These are phyloP conservation scores for Miniopterus natalensis DNA, from an alignment of 2,113 vertebrate species.

Conservation along the genomic window DNA sequence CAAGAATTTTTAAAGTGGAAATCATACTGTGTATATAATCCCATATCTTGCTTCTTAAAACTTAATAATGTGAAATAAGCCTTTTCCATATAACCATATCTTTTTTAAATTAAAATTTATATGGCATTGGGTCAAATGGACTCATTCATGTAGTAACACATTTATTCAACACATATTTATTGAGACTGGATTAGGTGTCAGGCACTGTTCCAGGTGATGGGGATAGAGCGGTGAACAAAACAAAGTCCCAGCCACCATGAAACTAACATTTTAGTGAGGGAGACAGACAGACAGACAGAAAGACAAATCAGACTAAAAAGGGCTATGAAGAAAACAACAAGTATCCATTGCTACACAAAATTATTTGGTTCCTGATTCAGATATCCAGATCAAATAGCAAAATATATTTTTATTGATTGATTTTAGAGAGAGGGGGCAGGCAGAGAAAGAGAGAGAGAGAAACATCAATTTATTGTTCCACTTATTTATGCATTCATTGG, in stretches of 20 bases:
- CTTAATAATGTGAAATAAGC: not conserved
- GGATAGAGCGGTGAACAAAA: not conserved
- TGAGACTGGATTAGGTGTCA: not conserved
- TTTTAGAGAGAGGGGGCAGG: too few relatives aligned
- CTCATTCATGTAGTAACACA: not conserved
- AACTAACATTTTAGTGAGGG: not conserved
- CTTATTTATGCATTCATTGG: too few relatives aligned
- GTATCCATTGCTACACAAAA: not conserved
- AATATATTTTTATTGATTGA: not conserved
- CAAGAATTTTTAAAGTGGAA: not conserved
- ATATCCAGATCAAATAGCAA: conserved; percentile 31
- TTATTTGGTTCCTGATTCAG: not conserved
- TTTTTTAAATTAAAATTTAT: not conserved
- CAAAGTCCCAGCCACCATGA: not conserved
- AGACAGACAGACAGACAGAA: not conserved
- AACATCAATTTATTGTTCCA: too few relatives aligned
- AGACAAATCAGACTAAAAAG: not conserved
- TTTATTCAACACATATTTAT: conserved; percentile 15
- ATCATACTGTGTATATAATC: not conserved
- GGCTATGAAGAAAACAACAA: conserved; percentile 9
- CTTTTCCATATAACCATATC: not conserved
- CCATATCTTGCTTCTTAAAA: not conserved
- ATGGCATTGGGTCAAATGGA: not conserved
- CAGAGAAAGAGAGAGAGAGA: too few relatives aligned
- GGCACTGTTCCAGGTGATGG: not conserved